Evolutionary conservation across 2,797 vertebrate species (phyloP).

Genomic region (Hylomyscus alleni): DNA sequence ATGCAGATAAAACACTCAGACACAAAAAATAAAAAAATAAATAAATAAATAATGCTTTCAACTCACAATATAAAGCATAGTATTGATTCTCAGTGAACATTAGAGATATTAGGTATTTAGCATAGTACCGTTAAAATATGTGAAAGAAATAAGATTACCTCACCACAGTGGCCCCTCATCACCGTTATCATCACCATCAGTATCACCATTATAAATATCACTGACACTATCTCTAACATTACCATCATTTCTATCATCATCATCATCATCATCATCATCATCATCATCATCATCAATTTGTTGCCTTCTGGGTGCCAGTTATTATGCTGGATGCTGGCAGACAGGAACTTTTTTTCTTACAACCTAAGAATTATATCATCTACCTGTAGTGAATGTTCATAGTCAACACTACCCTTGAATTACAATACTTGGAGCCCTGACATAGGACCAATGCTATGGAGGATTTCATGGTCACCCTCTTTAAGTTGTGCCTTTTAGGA

Average conservation of each 20-base stretch:
- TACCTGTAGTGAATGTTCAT: neutral
- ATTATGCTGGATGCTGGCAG: neutral
- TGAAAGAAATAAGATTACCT: neutral
- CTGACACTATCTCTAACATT: neutral
- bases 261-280: neutral
- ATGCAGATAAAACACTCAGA: neutral
- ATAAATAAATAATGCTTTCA: neutral
- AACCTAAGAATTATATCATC: neutral
- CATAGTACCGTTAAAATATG: neutral
- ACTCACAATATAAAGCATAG: neutral
- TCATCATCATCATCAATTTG: neutral
- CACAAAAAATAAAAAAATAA: neutral
- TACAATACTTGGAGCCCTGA: fast-evolving
- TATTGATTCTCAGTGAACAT: neutral
- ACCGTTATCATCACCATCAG: neutral
- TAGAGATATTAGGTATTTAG: neutral
- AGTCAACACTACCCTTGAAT: too few relatives aligned
- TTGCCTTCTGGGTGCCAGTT: neutral
- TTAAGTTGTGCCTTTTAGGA: neutral
- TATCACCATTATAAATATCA: neutral
- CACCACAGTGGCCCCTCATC: too few relatives aligned
- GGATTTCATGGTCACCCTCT: fast-evolving
- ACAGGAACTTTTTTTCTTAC: neutral
- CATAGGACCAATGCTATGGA: neutral
- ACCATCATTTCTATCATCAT: neutral